phyloP scores from a whole-genome alignment of 2,888 invertebrate species.

The Apotomis capreana region DNA sequence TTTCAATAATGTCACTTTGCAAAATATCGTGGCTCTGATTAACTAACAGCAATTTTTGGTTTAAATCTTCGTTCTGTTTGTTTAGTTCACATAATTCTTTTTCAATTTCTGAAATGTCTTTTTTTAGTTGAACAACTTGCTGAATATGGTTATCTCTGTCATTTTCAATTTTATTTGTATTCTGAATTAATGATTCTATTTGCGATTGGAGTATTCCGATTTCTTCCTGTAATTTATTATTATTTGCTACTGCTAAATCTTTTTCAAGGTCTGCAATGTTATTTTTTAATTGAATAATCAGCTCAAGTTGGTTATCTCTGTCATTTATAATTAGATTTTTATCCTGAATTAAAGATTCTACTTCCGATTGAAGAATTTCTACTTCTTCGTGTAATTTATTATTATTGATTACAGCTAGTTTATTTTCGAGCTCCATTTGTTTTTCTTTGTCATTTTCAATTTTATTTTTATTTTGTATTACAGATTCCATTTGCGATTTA shows the following conservation, averaged over 20 bases:
- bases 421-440: constrained; percentile 9
- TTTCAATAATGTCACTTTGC: constrained; percentile 41
- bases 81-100: constrained; percentile 43
- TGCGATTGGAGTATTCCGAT: constrained; percentile 45
- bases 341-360: constrained; percentile 42
- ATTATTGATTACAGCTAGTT: constrained; percentile 39
- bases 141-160: constrained; percentile 36
- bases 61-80: constrained; percentile 42
- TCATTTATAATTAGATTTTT: constrained; percentile 38
- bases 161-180: constrained; percentile 35
- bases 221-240: constrained; percentile 47
- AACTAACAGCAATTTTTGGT: constrained; percentile 43
- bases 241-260: constrained; percentile 45
- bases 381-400: constrained; percentile 46
- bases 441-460: constrained; percentile 36
- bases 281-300: constrained; percentile 37
- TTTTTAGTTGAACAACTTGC: constrained; percentile 36
- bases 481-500: constrained; percentile 46
- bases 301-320: constrained; percentile 32
- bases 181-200: constrained; percentile 43
- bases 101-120: constrained; percentile 43
- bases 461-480: constrained; percentile 37
- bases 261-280: constrained; percentile 50
- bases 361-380: constrained; percentile 46
- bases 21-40: constrained; percentile 46